Base-by-base conservation (phyloP, 2,797 vertebrate species). In the Peromyscus melanophrys region DNA sequence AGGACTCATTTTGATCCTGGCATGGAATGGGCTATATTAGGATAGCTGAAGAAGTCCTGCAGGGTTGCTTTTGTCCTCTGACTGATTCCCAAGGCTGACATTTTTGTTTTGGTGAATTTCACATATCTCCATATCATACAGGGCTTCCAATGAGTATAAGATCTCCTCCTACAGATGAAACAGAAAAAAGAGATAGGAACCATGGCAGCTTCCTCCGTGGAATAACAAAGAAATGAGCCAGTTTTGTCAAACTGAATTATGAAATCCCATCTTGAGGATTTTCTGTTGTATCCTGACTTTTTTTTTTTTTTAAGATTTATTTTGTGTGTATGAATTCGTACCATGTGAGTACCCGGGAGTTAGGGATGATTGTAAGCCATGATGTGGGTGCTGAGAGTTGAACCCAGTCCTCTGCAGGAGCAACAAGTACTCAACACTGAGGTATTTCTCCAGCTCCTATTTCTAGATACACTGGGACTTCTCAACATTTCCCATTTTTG, bases 61-160 rank as follows among this genome's bases (percentile, higher is more conserved):
- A 12, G 52, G 55, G 23, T 61, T 63, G 43, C 27, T 90, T 92
- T 46, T 81, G 12, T 46, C 43, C 25, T 77, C 7, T 37, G 25
- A 5, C 40, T 46, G 40, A 61, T 65, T 96, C 91, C 34, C 0
- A 49, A 46, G 25, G 6, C 1, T 71, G 77, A 49, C 13, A 34
- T 57, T 95, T 86, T 86, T 94, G 75, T 92, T 88, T 73, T 43
- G 9, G 73, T 43, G 63, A 80, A 92, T 52, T 92, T 94, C 34
- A 88, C 27, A 37, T 37, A n/a, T 71, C 29, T 61, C 49, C 76
- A 4, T 40, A 76, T 77, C 13, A 57, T 78, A 82, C 31, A 71
- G 81, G 88, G 4, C n/a, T 90, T 63, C 40, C 49, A 57, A n/a
- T 69, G 89, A 81, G 43, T 80, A 23, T 34, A 43, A 29, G 31